phyloP scores from a whole-genome alignment of 2,113 vertebrate species.

The Cinclus mexicanus region DNA sequence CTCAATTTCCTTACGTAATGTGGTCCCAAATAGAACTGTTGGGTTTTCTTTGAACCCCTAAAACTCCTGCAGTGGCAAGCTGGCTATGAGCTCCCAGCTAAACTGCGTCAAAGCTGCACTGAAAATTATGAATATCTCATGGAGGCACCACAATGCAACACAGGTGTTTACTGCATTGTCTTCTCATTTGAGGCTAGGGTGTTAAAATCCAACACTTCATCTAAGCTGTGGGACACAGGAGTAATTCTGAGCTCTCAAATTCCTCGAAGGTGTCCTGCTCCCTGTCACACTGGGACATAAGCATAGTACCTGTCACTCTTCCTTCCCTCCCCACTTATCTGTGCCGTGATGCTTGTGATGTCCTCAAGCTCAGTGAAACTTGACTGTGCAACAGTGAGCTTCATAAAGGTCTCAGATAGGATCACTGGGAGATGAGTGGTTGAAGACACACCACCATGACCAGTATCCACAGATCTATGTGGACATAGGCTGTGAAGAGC shows the following conservation, averaged over 20 bases:
- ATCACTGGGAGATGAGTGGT: not conserved
- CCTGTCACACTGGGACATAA: not conserved
- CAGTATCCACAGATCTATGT: not conserved
- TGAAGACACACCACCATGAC: not conserved
- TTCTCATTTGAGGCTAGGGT: not conserved
- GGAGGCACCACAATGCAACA: not conserved
- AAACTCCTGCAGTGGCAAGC: not conserved
- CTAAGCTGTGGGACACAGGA: not conserved
- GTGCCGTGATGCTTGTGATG: accelerated
- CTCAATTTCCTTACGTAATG: not conserved
- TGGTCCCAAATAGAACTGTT: not conserved
- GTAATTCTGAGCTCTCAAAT: not conserved
- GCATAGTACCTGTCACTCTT: not conserved
- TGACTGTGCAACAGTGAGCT: not conserved
- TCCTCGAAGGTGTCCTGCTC: accelerated
- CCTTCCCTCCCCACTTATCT: not conserved
- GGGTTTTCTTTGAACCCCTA: not conserved
- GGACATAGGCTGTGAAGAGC: not conserved
- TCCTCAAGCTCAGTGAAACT: not conserved
- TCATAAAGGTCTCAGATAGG: not conserved
- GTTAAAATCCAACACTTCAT: not conserved
- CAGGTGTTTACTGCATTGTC: not conserved
- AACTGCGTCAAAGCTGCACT: not conserved
- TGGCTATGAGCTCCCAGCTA: not conserved
- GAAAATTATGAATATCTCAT: not conserved